Evolutionary conservation across 2,888 invertebrate genomes (phyloP).

Genomic region (Taphrorychus bicolor): DNA sequence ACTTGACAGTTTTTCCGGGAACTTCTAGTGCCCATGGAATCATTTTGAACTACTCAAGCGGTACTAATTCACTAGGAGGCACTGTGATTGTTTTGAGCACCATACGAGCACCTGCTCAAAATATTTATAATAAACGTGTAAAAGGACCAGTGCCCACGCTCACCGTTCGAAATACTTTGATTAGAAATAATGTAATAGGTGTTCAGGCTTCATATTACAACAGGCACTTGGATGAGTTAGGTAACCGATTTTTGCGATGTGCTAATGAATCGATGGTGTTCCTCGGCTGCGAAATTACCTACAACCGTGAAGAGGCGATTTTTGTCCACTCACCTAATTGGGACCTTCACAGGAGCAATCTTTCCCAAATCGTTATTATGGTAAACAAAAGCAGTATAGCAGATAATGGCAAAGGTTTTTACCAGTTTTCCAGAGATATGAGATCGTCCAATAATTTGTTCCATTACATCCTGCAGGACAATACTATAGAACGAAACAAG

Average conservation of each 20-base stretch:
- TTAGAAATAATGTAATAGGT: constrained; percentile 82
- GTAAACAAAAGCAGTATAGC: constrained; percentile 85
- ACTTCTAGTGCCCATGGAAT: constrained; percentile 85
- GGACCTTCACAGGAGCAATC: constrained; percentile 84
- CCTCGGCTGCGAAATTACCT: constrained; percentile 79
- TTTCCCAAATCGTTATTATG: constrained; percentile 90
- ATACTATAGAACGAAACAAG: constrained; percentile 83
- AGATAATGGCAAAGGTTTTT: constrained; percentile 87
- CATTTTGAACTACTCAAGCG: constrained; percentile 81
- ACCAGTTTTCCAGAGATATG: constrained; percentile 90
- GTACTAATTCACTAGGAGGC: constrained; percentile 79
- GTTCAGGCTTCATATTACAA: constrained; percentile 87
- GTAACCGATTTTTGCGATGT: constrained; percentile 85
- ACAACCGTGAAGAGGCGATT: constrained; percentile 82
- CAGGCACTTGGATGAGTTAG: constrained; percentile 82
- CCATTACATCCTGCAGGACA: constrained; percentile 90
- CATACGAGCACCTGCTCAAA: constrained; percentile 75
- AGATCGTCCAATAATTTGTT: constrained; percentile 96
- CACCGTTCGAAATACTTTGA: constrained; percentile 73
- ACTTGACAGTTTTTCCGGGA: constrained; percentile 89
- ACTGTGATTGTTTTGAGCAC: constrained; percentile 81
- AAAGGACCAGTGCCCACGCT: constrained; percentile 83
- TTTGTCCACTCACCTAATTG: constrained; percentile 84
- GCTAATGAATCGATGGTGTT: constrained; percentile 87
- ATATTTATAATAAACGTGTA: constrained; percentile 74